phyloP scores from a whole-genome alignment of 2,888 invertebrate genomes.

The Eilema caniola region DNA sequence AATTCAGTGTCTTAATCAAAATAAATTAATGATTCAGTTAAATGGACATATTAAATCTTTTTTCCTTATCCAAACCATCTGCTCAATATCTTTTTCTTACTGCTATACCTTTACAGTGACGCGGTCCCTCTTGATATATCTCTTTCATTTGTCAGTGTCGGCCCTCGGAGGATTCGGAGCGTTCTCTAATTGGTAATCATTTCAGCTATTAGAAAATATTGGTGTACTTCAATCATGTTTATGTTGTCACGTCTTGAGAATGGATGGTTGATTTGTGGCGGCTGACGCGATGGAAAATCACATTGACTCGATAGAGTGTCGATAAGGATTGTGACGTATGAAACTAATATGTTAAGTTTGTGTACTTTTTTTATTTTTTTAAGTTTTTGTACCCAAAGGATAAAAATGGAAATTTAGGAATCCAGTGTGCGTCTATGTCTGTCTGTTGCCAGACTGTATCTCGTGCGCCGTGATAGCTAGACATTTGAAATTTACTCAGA shows the following conservation, averaged over 20 bases:
- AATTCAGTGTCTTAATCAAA: neutral
- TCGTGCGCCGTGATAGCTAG: no score
- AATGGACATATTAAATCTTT: constrained; percentile 3
- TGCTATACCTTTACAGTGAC: constrained; percentile 37
- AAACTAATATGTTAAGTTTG: neutral
- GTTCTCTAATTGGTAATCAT: constrained; percentile 56
- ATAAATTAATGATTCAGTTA: neutral
- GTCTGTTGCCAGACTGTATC: no score
- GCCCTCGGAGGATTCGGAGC: constrained; percentile 39
- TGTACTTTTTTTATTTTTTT: neutral
- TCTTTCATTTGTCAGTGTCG: constrained; percentile 61
- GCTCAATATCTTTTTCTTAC: constrained; percentile 6
- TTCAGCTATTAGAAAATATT: constrained; percentile 54
- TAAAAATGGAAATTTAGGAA: no score
- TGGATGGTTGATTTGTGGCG: constrained; percentile 10
- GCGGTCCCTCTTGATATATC: constrained; percentile 55
- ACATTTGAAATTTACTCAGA: no score
- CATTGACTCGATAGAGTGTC: neutral
- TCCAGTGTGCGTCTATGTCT: no score
- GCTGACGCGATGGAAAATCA: neutral
- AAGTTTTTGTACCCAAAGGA: no score
- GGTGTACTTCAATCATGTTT: constrained; percentile 47
- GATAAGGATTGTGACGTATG: neutral
- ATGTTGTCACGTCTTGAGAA: constrained; percentile 12
- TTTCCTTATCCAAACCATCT: constrained; percentile 8